Evolutionary conservation across 2,113 vertebrate species (phyloP).

Genomic region (Phalacrocorax aristotelis): DNA sequence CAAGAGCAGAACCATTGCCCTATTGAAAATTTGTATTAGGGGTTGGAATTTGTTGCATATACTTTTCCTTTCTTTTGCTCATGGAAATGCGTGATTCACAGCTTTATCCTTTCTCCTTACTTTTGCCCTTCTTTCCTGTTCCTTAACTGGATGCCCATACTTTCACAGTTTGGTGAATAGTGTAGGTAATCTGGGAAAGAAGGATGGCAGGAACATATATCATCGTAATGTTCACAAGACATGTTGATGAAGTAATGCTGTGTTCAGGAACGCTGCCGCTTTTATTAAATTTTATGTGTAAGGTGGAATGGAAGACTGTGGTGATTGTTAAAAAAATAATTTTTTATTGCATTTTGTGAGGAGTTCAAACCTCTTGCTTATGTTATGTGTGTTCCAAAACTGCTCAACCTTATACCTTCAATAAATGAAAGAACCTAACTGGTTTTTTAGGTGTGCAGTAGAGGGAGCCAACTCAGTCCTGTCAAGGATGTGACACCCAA

Average conservation of each 20-base stretch:
- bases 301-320: background rate
- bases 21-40: background rate
- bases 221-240: background rate
- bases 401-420: background rate
- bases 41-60: background rate
- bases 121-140: background rate
- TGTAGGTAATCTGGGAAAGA: background rate
- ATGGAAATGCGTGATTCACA: fast-evolving
- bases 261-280: background rate
- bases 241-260: background rate
- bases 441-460: background rate
- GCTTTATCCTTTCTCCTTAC: background rate
- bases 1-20: background rate
- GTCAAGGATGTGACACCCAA: background rate
- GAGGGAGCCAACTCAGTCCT: background rate
- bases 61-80: background rate
- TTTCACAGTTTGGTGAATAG: background rate
- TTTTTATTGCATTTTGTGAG: background rate
- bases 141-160: background rate
- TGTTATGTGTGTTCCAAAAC: background rate
- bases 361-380: background rate
- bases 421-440: background rate
- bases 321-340: background rate
- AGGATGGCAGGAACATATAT: background rate
- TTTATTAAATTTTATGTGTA: background rate